phyloP scores from a whole-genome alignment of 2,888 invertebrate species.

The Drosophila putrida region DNA sequence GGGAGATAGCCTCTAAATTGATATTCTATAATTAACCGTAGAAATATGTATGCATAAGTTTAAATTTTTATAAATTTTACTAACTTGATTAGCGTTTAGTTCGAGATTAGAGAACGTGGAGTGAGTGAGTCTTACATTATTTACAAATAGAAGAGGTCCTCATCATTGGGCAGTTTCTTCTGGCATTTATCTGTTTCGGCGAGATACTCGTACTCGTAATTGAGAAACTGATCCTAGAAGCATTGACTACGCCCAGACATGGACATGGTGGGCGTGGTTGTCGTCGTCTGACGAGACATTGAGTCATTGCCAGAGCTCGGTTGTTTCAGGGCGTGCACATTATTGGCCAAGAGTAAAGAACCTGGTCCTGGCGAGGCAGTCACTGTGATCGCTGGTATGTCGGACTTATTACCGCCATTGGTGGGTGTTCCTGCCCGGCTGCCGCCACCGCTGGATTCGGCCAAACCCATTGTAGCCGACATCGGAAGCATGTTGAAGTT shows the following conservation, averaged over 20 bases:
- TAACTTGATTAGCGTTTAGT: conserved; percentile 47
- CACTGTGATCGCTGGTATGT: conserved; percentile 82
- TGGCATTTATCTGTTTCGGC: conserved; percentile 11
- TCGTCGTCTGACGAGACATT: conserved; percentile 13
- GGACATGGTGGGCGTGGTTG: conserved; percentile 66
- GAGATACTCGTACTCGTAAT: conserved; percentile 2
- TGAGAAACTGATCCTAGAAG: conserved; percentile 79
- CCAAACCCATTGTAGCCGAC: conserved; percentile 79
- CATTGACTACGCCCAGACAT: conserved; percentile 82
- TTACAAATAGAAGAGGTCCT: conserved; percentile 82
- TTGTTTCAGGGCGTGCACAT: conserved; percentile 68
- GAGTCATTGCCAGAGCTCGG: conserved; percentile 38
- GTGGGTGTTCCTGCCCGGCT: conserved; percentile 31
- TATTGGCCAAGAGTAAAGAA: conserved; percentile 48
- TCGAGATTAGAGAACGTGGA: conserved; percentile 23
- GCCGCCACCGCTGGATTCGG: conserved; percentile 8
- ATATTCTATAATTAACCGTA: conserved; percentile 47
- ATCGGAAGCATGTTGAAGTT: conserved; percentile 80
- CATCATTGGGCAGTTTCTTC: conserved; percentile 19
- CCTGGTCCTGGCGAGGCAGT: conserved; percentile 75
- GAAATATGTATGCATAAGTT: conserved; percentile 46
- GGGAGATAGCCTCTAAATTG: conserved; percentile 55
- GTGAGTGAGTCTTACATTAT: conserved; percentile 52
- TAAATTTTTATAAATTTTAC: conserved; percentile 49
- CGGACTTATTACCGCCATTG: conserved; percentile 49